Conservation (phyloP, 2,797 vertebrate genomes). For the Tragopan temminckii region DNA sequence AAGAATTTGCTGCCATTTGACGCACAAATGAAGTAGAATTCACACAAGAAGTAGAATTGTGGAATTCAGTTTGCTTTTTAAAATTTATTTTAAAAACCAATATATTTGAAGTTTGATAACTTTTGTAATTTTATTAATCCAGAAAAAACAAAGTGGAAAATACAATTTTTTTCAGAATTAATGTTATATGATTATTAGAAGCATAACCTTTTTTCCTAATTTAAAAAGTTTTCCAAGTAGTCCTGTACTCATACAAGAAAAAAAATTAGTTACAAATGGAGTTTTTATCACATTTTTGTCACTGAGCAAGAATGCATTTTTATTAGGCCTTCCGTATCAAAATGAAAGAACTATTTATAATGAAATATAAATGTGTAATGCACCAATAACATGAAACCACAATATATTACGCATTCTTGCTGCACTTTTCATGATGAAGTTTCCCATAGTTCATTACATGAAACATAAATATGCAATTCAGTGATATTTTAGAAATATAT, state of each 20-base stretch:
- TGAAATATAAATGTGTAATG: background rate
- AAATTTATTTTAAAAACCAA: slow-evolving; percentile 3
- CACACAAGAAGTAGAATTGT: slow-evolving; percentile 22
- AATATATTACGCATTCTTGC: background rate
- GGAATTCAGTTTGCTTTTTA: slow-evolving; percentile 1
- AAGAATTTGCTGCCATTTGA: slow-evolving; percentile 35
- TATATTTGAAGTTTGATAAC: slow-evolving; percentile 51
- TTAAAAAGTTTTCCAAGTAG: background rate
- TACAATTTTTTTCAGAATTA: background rate
- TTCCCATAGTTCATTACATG: background rate
- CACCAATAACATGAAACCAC: background rate
- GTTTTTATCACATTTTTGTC: background rate
- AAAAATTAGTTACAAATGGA: slow-evolving; percentile 5
- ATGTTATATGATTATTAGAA: background rate
- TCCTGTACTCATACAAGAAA: background rate
- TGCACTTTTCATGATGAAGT: background rate
- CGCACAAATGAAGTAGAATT: slow-evolving; percentile 7
- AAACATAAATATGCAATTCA: background rate
- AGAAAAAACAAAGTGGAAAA: background rate
- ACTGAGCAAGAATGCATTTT: background rate
- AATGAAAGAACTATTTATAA: background rate
- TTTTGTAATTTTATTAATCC: slow-evolving; percentile 47
- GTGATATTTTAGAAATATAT: background rate
- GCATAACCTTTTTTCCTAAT: background rate
- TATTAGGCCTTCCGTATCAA: background rate